Evolutionary conservation across 2,888 invertebrate genomes (phyloP), one percentile per base, ranked within the genome.

Genomic region (Patella ulyssiponensis): DNA sequence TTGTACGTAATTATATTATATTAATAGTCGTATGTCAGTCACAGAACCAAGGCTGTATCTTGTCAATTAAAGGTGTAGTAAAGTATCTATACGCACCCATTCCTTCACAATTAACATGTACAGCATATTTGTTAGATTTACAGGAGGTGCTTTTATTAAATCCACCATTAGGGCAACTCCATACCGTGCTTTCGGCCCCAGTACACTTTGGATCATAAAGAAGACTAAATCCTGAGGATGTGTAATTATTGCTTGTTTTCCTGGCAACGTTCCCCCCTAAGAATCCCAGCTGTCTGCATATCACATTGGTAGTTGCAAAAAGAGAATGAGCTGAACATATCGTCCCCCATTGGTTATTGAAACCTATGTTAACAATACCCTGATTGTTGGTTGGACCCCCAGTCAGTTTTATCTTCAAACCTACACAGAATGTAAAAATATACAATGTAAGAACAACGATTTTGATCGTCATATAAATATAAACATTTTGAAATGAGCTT

Each of bases 41-140:
- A 33, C 33, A 33, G 33, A 4, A 33, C 7, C 4, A 33, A 33
- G 33, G 5, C 33, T 5, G 44, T 44, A 27, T 27, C 27, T 27
- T 27, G 27, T 27, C 27, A 2, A 72, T 7, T 54, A n/a, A n/a
- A 51, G n/a, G 17, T 17, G 53, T 14, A 73, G 7, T n/a, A n/a
- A 20, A 15, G 2, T 44, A 20, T 44, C 17, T 12, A 15, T 9
- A 17, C 52, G 14, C 77, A 86, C 87, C 84, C 77, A 80, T 79
- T 56, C 84, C 85, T 17, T 84, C 85, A 76, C 87, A 87, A 54
- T 84, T 83, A 33, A 87, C 87, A 33, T 84, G 82, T 17, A 85
- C 86, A 71, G 85, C 86, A 79, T 85, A 83, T 71, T 82, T 77
- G 69, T 84, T 83, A 14, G 83, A 82, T 23, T 81, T 78, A 75